These are phyloP conservation scores for Drosophila sp. DNA, from an alignment of 1,140 invertebrate species.

Conservation along the genomic window DNA sequence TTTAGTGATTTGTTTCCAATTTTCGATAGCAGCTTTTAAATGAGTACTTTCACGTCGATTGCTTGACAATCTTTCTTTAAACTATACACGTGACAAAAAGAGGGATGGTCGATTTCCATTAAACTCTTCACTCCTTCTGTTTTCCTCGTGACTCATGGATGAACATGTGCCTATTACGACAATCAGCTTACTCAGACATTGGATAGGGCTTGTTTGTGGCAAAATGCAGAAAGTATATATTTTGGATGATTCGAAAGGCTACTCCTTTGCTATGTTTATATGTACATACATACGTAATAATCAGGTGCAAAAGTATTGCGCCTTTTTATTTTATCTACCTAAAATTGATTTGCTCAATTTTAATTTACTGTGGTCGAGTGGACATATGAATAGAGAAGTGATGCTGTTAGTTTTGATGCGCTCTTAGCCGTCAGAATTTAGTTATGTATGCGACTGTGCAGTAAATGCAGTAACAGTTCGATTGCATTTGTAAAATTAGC, in stretches of 20 bases:
- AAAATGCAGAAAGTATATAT: neutral
- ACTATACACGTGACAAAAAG: neutral
- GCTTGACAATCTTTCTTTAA: too few relatives aligned
- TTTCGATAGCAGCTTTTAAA: neutral
- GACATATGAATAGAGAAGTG: neutral
- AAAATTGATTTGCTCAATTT: neutral
- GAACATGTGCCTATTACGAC: slow-evolving; percentile 65
- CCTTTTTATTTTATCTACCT: neutral
- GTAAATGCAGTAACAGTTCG: neutral
- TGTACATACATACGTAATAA: too few relatives aligned
- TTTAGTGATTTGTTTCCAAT: neutral
- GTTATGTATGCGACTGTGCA: neutral
- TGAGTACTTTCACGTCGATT: too few relatives aligned
- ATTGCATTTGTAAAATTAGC: slow-evolving; percentile 35
- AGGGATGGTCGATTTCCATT: neutral
- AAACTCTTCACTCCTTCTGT: neutral
- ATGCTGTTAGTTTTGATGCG: neutral
- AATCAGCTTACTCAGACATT: neutral
- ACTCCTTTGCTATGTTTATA: too few relatives aligned
- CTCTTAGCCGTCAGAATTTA: too few relatives aligned
- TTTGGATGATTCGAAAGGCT: too few relatives aligned
- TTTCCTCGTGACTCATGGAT: slow-evolving; percentile 56
- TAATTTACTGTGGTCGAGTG: neutral
- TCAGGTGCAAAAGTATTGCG: neutral
- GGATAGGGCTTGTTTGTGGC: neutral